Conservation (phyloP, 1,140 invertebrate species). For the Centruroides vittatus region DNA sequence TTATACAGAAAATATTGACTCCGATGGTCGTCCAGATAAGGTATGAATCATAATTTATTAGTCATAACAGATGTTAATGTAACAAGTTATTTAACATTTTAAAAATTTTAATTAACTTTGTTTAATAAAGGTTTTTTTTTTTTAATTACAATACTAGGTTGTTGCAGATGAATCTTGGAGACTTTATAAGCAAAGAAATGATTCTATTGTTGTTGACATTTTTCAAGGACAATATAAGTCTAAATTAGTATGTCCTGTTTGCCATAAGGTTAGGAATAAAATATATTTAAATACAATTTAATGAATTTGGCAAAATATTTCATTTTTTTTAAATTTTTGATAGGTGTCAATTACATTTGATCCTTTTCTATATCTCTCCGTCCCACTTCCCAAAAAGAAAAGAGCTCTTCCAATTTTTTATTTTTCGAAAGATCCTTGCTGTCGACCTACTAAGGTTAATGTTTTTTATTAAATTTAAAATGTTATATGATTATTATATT, state of each 20-base stretch:
- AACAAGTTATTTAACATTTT: no score
- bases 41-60: background rate
- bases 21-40: constrained; percentile 20
- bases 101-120: no score
- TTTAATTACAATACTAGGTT: background rate
- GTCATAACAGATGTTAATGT: no score
- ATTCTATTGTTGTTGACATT: constrained; percentile 27
- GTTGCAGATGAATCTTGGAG: constrained; percentile 27
- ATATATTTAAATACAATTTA: background rate
- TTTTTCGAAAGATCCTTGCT: constrained; percentile 18
- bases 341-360: constrained; percentile 38
- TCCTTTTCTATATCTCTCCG: constrained; percentile 33
- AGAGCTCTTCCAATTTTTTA: constrained; percentile 24
- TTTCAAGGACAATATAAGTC: constrained; percentile 38
- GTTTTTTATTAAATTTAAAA: no score
- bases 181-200: constrained; percentile 24
- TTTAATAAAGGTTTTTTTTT: background rate
- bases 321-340: constrained; percentile 10
- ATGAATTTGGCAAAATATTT: background rate
- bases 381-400: constrained; percentile 30
- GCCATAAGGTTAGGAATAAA: constrained; percentile 28
- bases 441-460: no score
- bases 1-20: constrained; percentile 19
- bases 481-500: no score
- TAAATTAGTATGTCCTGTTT: constrained; percentile 35